Percentiles rank a stretch among this genome's conserved stretches.
phyloP scores from a whole-genome alignment of 2,797 vertebrate species.

The Danio tinwini region DNA sequence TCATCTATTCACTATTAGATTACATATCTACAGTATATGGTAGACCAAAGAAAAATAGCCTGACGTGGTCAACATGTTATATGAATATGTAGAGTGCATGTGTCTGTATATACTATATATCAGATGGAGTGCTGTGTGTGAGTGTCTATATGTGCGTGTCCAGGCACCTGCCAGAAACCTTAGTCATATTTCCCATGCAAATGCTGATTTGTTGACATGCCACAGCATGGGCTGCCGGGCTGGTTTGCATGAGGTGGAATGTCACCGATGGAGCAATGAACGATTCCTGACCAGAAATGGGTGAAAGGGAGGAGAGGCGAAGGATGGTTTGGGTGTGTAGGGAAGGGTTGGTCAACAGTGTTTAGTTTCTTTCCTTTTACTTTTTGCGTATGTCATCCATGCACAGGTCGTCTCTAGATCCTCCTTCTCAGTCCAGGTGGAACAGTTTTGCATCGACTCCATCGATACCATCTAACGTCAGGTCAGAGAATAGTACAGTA shows the following conservation, averaged over 20 bases:
- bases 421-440: constrained; percentile 72
- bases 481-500: constrained; percentile 69
- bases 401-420: constrained; percentile 65
- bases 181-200: constrained; percentile 74
- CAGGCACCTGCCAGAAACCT: constrained; percentile 63
- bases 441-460: constrained; percentile 72
- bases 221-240: constrained; percentile 24
- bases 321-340: background rate
- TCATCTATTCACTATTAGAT: background rate
- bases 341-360: background rate
- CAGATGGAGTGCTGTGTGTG: background rate
- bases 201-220: constrained; percentile 56
- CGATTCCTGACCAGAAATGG: constrained; percentile 21
- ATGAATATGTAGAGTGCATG: background rate
- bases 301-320: constrained; percentile 20
- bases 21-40: background rate
- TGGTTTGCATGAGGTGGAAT: constrained; percentile 70
- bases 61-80: background rate
- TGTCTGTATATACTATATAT: background rate
- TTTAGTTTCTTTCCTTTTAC: background rate
- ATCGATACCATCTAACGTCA: constrained; percentile 61
- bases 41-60: background rate
- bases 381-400: constrained; percentile 18
- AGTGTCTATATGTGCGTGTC: constrained; percentile 25
- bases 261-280: constrained; percentile 37